Evolutionary conservation across 2,888 invertebrate genomes (phyloP).

Genomic region (Schizaphis graminum): DNA sequence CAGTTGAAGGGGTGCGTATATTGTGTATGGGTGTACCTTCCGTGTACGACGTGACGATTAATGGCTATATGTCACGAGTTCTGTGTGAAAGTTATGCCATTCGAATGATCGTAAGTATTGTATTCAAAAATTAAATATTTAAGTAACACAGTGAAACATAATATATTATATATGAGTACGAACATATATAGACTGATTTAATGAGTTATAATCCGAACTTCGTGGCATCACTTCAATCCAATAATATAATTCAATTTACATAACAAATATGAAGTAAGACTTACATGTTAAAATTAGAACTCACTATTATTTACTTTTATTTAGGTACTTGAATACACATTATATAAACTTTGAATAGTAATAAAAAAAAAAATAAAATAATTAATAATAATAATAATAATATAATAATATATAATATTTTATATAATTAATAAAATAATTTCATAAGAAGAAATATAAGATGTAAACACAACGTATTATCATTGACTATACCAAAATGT

Average conservation of each 20-base stretch:
- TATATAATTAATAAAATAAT: too few relatives aligned
- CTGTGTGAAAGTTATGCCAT: neutral
- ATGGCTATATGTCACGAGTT: neutral
- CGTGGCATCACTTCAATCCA: neutral
- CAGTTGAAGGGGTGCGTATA: neutral
- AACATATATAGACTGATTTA: neutral
- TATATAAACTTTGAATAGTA: neutral
- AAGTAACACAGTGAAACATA: neutral
- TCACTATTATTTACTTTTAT: neutral
- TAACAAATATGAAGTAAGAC: neutral
- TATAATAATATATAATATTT: too few relatives aligned
- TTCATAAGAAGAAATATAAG: neutral
- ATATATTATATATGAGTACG: neutral
- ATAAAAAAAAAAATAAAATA: too few relatives aligned
- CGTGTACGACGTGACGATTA: conserved; percentile 51
- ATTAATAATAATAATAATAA: too few relatives aligned
- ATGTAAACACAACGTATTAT: neutral
- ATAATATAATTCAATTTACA: neutral
- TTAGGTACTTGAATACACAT: neutral
- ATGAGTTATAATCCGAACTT: neutral
- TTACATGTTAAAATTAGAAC: neutral
- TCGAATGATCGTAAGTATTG: neutral
- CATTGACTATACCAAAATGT: neutral
- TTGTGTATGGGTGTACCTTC: neutral
- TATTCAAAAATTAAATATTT: neutral